These are phyloP conservation scores for Xenotilapia caudafasciata DNA, from an alignment of 2,113 vertebrate species.

Conservation along the genomic window DNA sequence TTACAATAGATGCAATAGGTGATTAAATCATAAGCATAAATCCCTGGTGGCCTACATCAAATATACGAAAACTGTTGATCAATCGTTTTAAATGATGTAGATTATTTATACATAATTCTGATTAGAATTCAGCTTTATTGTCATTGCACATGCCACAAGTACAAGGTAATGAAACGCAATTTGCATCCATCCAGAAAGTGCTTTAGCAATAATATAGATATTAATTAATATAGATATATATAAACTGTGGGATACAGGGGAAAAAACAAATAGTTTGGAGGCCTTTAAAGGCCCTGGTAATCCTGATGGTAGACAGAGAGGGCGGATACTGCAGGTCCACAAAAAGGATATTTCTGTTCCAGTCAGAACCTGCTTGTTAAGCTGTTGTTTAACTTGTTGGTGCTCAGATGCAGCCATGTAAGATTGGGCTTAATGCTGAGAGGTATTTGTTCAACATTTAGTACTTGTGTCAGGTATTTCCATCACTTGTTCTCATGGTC, in stretches of 20 bases:
- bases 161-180: not conserved
- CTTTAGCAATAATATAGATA: not conserved
- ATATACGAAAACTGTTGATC: not conserved
- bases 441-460: not conserved
- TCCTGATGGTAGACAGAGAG: not conserved
- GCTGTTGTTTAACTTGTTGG: not conserved
- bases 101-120: not conserved
- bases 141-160: not conserved
- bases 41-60: not conserved
- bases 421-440: not conserved
- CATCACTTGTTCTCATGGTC: not conserved
- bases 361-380: not conserved
- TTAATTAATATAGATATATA: fast-evolving
- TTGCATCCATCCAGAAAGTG: not conserved
- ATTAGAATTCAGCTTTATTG: not conserved
- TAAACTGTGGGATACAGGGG: not conserved
- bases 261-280: not conserved
- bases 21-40: not conserved
- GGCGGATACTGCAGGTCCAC: not conserved
- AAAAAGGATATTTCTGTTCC: not conserved
- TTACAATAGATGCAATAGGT: not conserved
- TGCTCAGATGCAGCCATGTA: not conserved
- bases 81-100: fast-evolving
- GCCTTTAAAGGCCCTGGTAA: fast-evolving
- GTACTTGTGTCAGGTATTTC: not conserved